Evolutionary conservation across 92 coral and sea anemone genomes (phyloP).

Genomic region (Siderastrea siderea): DNA sequence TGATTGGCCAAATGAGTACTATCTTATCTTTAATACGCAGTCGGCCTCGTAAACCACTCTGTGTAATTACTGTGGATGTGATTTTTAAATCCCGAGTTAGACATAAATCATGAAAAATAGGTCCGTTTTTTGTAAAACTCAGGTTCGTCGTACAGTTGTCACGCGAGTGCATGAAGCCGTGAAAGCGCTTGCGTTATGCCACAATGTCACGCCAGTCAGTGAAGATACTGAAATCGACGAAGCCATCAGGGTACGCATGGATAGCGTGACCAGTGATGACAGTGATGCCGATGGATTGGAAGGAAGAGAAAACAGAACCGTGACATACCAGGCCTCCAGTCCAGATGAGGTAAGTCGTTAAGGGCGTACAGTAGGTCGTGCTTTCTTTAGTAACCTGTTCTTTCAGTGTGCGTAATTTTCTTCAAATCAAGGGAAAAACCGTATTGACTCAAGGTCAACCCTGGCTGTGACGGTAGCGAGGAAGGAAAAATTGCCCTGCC

Average conservation of each 20-base stretch:
- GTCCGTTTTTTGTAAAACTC: background rate
- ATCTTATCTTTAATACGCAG: too few relatives aligned
- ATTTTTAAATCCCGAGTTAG: background rate
- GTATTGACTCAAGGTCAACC: too few relatives aligned
- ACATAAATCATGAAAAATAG: background rate
- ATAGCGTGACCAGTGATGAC: constrained; percentile 82
- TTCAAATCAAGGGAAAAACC: background rate
- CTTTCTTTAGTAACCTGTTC: too few relatives aligned
- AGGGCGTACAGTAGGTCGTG: background rate
- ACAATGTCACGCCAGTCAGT: constrained; percentile 96
- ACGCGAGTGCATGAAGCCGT: constrained; percentile 98
- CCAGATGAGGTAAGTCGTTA: constrained; percentile 89
- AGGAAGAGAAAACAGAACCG: constrained; percentile 41
- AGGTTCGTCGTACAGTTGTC: constrained; percentile 99
- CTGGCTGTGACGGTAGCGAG: too few relatives aligned
- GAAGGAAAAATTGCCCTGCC: too few relatives aligned
- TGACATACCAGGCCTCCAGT: constrained; percentile 97
- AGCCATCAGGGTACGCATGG: constrained; percentile 63
- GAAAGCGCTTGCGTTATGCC: constrained; percentile 97
- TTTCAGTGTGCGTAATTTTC: background rate
- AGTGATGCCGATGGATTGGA: constrained; percentile 70
- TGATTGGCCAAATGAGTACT: too few relatives aligned
- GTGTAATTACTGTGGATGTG: too few relatives aligned
- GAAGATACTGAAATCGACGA: constrained; percentile 68
- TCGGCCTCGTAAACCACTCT: too few relatives aligned